Percentiles rank a stretch among this genome's conserved stretches.
Evolutionary conservation across 1,140 invertebrate genomes (phyloP).

Genomic region (Aphaenogaster ashmeadi): DNA sequence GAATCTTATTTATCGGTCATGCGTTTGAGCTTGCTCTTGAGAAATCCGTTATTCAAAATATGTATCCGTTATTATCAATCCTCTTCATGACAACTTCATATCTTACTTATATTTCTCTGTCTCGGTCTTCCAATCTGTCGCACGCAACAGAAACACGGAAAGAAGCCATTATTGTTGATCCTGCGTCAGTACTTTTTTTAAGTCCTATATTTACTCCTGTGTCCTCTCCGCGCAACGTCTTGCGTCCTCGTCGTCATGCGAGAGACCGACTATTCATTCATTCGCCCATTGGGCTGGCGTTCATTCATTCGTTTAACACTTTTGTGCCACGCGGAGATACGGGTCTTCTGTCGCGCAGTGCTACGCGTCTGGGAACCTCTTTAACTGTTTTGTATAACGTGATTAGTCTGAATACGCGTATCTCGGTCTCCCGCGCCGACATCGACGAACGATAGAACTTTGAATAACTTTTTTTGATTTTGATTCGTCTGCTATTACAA

Average conservation of each 20-base stretch:
- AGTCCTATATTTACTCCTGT: conserved; percentile 27
- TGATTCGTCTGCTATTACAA: not conserved
- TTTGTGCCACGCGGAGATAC: conserved; percentile 84
- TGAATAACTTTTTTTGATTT: not conserved
- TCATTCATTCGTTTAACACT: conserved; percentile 86
- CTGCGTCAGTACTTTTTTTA: conserved; percentile 24
- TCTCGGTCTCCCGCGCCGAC: conserved; percentile 5
- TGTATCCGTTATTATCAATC: not conserved
- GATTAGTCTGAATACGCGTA: conserved; percentile 78
- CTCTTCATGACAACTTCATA: not conserved
- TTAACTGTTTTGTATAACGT: conserved; percentile 85
- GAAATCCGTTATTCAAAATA: not conserved
- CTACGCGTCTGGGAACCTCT: conserved; percentile 81
- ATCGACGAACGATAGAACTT: not conserved
- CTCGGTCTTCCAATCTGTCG: not conserved
- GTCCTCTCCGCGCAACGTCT: conserved; percentile 15
- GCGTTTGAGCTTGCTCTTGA: not conserved
- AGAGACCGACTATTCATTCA: conserved; percentile 79
- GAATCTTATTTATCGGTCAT: not conserved
- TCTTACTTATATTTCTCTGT: not conserved
- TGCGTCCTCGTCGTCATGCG: conserved; percentile 25
- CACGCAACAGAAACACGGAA: not conserved
- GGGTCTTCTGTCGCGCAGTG: conserved; percentile 77
- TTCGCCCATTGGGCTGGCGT: conserved; percentile 74
- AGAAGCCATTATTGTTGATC: conserved; percentile 11